Evolutionary conservation across 2,113 vertebrate genomes (phyloP).

Genomic region (Lota lota): DNA sequence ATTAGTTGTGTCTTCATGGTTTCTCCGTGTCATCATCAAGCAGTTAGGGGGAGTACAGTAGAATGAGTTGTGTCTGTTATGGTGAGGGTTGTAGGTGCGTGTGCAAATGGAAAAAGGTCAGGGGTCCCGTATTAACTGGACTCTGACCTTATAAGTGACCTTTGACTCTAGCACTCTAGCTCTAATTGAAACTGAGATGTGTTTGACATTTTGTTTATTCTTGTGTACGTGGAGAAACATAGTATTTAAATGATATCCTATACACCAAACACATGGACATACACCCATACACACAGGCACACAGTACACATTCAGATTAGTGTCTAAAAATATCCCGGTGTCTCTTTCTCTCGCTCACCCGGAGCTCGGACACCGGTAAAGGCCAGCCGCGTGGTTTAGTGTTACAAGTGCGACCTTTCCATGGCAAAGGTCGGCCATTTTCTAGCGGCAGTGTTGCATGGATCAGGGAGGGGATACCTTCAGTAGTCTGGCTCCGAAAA

Average conservation of each 20-base stretch:
- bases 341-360: conserved; percentile 7
- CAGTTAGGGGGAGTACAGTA: too few relatives aligned
- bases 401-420: conserved; percentile 76
- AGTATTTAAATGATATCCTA: not conserved
- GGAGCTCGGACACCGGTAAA: conserved; percentile 48
- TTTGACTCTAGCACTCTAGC: too few relatives aligned
- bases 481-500: too few relatives aligned
- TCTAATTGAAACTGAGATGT: too few relatives aligned
- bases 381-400: conserved; percentile 55
- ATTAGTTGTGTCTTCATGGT: too few relatives aligned
- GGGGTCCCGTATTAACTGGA: too few relatives aligned
- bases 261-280: not conserved
- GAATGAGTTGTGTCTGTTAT: too few relatives aligned
- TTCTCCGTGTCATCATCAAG: too few relatives aligned
- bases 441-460: conserved; percentile 28
- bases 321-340: conserved; percentile 67
- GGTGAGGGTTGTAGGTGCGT: too few relatives aligned
- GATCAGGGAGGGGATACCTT: conserved; percentile 4
- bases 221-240: not conserved
- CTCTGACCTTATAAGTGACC: too few relatives aligned
- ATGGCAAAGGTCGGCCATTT: conserved; percentile 60
- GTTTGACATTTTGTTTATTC: too few relatives aligned
- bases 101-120: too few relatives aligned
- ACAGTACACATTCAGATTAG: not conserved
- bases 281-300: not conserved